Conservation (phyloP, 2,888 invertebrate genomes). For the Boloria euphrosyne region DNA sequence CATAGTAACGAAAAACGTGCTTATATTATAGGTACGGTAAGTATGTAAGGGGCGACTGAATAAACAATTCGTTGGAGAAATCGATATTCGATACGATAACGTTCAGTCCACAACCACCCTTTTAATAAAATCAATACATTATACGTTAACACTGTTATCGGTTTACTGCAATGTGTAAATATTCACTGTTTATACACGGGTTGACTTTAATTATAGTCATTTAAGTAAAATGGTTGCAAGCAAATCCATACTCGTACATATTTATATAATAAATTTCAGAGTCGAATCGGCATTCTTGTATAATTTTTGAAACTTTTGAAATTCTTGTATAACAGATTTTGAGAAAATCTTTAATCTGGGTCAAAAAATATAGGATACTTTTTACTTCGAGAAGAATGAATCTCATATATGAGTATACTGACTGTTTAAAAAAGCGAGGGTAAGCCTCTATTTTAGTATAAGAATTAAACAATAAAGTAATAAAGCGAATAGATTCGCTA, state of each 20-base stretch:
- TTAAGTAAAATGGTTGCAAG: background rate
- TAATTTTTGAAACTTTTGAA: no score
- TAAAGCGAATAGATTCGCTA: background rate
- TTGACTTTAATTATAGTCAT: conserved; percentile 2
- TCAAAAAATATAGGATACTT: no score
- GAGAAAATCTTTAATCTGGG: no score
- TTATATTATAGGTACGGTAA: conserved; percentile 34
- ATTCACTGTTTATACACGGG: conserved; percentile 31
- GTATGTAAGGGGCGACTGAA: conserved; percentile 42
- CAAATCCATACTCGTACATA: no score
- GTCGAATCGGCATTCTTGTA: no score
- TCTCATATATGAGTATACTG: no score
- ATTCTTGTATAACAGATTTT: no score
- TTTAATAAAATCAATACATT: conserved; percentile 37
- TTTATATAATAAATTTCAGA: no score
- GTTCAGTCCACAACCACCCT: conserved; percentile 41
- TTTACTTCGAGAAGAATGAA: no score
- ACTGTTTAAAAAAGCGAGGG: no score
- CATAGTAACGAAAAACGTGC: conserved; percentile 40
- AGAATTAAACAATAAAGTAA: background rate
- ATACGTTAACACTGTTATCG: conserved; percentile 35
- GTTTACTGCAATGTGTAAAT: conserved; percentile 33
- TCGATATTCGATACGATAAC: conserved; percentile 60
- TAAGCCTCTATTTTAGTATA: background rate
- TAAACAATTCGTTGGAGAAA: conserved; percentile 60